phyloP scores from a whole-genome alignment of 2,888 invertebrate genomes.

The Brachyptera putata region DNA sequence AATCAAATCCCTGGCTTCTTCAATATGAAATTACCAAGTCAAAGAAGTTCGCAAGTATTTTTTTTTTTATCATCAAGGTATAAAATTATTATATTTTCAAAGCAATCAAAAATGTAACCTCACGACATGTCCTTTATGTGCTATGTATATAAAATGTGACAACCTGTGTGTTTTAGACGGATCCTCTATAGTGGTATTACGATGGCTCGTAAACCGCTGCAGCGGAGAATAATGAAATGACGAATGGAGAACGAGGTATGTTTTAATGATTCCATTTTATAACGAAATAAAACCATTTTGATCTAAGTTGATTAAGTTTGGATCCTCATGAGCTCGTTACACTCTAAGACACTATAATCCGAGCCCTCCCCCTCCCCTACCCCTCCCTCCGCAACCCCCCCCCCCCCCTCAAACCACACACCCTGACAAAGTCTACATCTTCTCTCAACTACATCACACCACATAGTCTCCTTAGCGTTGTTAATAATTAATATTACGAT shows the following conservation, averaged over 20 bases:
- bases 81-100: too few relatives aligned
- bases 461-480: neutral
- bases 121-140: too few relatives aligned
- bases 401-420: neutral
- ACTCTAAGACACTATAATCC: constrained; percentile 11
- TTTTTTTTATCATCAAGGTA: too few relatives aligned
- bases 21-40: neutral
- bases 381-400: neutral
- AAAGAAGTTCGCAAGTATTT: too few relatives aligned
- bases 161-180: too few relatives aligned
- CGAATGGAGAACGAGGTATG: neutral
- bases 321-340: constrained; percentile 2
- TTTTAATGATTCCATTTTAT: constrained; percentile 3
- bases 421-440: too few relatives aligned
- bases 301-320: constrained; percentile 7
- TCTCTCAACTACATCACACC: constrained; percentile 4
- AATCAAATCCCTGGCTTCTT: too few relatives aligned
- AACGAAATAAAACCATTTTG: constrained; percentile 14
- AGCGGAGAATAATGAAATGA: neutral
- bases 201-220: neutral
- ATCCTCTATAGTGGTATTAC: too few relatives aligned
- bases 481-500: constrained; percentile 7
- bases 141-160: too few relatives aligned
- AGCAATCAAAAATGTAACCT: too few relatives aligned
- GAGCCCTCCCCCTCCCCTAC: neutral